phyloP scores from a whole-genome alignment of 2,888 invertebrate genomes.

The Emmelina monodactyla region DNA sequence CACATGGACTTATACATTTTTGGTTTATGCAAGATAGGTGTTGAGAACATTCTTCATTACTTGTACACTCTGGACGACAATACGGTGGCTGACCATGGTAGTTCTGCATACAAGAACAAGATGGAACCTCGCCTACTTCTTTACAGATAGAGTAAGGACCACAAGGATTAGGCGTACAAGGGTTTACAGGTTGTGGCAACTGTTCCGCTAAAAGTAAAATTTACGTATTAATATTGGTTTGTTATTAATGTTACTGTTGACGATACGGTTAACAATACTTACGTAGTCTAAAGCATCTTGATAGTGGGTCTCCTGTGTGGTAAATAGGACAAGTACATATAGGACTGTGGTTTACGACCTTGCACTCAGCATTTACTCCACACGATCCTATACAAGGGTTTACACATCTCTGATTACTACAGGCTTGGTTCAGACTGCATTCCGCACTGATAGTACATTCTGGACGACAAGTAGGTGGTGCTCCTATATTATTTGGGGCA shows the following conservation, averaged over 20 bases:
- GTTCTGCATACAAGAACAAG: conserved; percentile 76
- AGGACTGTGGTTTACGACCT: conserved; percentile 79
- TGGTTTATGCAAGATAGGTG: conserved; percentile 77
- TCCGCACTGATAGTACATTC: conserved; percentile 78
- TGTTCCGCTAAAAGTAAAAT: conserved; percentile 48
- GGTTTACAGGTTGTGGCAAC: conserved; percentile 60
- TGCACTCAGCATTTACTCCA: conserved; percentile 74
- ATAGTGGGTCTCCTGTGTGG: conserved; percentile 73
- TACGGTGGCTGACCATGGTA: conserved; percentile 77
- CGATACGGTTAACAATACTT: conserved; percentile 25
- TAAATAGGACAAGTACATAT: conserved; percentile 72
- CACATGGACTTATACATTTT: conserved; percentile 81
- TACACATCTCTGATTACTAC: conserved; percentile 73
- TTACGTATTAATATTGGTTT: not conserved
- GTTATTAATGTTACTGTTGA: not conserved
- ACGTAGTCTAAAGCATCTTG: conserved; percentile 65
- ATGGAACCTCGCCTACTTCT: conserved; percentile 72
- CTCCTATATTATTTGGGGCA: conserved; percentile 68
- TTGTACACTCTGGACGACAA: conserved; percentile 81
- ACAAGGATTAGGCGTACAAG: conserved; percentile 81
- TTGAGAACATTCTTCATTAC: conserved; percentile 76
- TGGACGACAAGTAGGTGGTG: conserved; percentile 74
- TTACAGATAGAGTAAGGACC: conserved; percentile 79
- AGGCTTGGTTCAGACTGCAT: conserved; percentile 75
- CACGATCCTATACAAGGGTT: conserved; percentile 80